Evolutionary conservation across 2,113 vertebrate genomes (phyloP).

Genomic region (Recurvirostra avosetta): DNA sequence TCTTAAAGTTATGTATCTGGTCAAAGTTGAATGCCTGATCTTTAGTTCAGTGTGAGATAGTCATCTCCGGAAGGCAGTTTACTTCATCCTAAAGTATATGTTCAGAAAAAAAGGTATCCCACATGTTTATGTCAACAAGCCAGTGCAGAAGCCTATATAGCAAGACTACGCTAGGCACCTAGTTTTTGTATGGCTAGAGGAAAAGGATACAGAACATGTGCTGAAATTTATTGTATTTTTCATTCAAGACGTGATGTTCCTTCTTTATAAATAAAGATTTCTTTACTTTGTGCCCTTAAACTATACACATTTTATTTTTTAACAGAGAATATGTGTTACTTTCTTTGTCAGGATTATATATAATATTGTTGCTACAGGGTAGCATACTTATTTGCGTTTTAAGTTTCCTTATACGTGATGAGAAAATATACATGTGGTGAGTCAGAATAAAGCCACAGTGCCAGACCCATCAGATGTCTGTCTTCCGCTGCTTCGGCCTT

Average conservation of each 20-base stretch:
- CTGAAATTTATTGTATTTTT: background rate
- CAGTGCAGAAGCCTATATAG: background rate
- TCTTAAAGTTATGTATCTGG: background rate
- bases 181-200: background rate
- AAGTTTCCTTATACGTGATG: background rate
- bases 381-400: background rate
- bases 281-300: background rate
- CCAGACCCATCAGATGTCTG: background rate
- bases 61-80: background rate
- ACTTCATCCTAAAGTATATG: background rate
- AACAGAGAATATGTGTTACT: background rate
- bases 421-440: background rate
- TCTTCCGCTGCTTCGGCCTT: background rate
- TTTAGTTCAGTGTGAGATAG: background rate
- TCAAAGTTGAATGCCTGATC: background rate
- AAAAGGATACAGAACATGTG: background rate
- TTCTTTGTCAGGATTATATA: background rate
- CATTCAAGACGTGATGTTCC: background rate
- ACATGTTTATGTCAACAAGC: background rate
- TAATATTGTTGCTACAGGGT: background rate
- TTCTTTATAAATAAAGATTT: background rate
- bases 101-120: background rate
- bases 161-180: background rate
- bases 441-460: background rate
- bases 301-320: background rate